Conservation (phyloP, 2,113 vertebrate genomes). For the Caranx ignobilis region DNA sequence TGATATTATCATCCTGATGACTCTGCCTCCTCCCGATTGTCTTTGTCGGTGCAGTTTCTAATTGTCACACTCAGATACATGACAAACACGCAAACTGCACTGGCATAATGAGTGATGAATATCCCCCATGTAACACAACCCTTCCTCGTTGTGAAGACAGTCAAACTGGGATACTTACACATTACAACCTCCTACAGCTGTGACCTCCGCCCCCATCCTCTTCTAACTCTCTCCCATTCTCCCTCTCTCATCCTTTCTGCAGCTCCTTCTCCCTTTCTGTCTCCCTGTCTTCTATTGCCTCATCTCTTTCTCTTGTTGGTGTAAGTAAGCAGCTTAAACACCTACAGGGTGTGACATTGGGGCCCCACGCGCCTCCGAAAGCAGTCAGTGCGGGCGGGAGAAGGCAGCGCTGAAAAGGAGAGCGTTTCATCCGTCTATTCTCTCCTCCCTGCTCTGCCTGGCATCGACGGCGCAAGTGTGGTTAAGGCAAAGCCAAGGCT, state of each 20-base stretch:
- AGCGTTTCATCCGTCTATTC: slow-evolving; percentile 80
- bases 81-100: slow-evolving; percentile 31
- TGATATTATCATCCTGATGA: slow-evolving; percentile 40
- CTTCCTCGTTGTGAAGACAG: slow-evolving; percentile 50
- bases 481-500: slow-evolving; percentile 81
- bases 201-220: slow-evolving; percentile 78
- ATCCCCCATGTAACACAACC: slow-evolving; percentile 42
- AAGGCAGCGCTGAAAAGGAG: slow-evolving; percentile 72
- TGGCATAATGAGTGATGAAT: slow-evolving; percentile 31
- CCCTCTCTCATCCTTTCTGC: slow-evolving; percentile 63
- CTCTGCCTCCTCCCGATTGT: slow-evolving; percentile 31
- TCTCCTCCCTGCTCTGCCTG: slow-evolving; percentile 74
- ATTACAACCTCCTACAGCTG: slow-evolving; percentile 74
- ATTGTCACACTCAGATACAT: slow-evolving; percentile 41
- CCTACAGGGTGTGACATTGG: slow-evolving; percentile 84
- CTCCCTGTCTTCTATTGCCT: slow-evolving; percentile 72
- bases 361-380: slow-evolving; percentile 78
- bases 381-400: slow-evolving; percentile 73
- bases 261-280: slow-evolving; percentile 61
- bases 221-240: slow-evolving; percentile 70
- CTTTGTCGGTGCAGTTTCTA: slow-evolving; percentile 10
- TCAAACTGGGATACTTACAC: slow-evolving; percentile 70
- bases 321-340: slow-evolving; percentile 85
- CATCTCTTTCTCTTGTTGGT: slow-evolving; percentile 75
- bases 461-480: slow-evolving; percentile 65